Percentiles rank a stretch among this genome's conserved stretches.
phyloP scores from a whole-genome alignment of 2,888 invertebrate species.

The Hirtodrosophila histrioides region DNA sequence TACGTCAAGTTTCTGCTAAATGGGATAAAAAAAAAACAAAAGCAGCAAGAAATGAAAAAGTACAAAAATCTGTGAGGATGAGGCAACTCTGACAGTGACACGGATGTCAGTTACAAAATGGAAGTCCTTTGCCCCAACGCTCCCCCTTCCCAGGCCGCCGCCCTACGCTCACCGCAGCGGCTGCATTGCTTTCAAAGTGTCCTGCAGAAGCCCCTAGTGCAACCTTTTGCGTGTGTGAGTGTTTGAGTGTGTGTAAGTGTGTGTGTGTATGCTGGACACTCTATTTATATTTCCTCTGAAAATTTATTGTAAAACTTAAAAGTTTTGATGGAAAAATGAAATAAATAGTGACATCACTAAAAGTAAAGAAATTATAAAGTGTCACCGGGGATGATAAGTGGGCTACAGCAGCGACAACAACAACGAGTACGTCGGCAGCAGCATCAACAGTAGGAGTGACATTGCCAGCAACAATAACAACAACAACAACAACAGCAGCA shows the following conservation, averaged over 20 bases:
- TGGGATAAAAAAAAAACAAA: conserved; percentile 18
- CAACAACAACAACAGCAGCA: conserved; percentile 46
- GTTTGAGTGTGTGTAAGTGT: conserved; percentile 34
- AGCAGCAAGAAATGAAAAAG: not conserved
- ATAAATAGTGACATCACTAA: conserved; percentile 84
- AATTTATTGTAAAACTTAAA: conserved; percentile 83
- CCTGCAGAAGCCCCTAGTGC: conserved; percentile 38
- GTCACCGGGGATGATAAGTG: conserved; percentile 84
- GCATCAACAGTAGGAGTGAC: conserved; percentile 70
- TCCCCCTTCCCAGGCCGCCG: not conserved
- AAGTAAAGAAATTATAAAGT: conserved; percentile 84
- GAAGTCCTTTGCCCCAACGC: conserved; percentile 37
- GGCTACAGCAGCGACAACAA: conserved; percentile 72
- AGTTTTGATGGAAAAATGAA: conserved; percentile 83
- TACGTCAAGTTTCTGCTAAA: conserved; percentile 32
- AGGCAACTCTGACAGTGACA: conserved; percentile 73
- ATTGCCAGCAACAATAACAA: conserved; percentile 64
- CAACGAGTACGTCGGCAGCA: conserved; percentile 58
- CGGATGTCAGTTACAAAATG: conserved; percentile 77
- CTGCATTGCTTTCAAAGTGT: conserved; percentile 52
- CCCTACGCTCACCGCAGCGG: conserved; percentile 13
- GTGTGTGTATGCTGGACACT: conserved; percentile 71
- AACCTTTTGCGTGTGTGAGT: conserved; percentile 42
- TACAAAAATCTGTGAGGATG: conserved; percentile 27
- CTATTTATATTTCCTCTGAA: conserved; percentile 81